Base-by-base conservation (phyloP, 2,888 invertebrate species). In the Spatulosminthurus flaviceps region DNA sequence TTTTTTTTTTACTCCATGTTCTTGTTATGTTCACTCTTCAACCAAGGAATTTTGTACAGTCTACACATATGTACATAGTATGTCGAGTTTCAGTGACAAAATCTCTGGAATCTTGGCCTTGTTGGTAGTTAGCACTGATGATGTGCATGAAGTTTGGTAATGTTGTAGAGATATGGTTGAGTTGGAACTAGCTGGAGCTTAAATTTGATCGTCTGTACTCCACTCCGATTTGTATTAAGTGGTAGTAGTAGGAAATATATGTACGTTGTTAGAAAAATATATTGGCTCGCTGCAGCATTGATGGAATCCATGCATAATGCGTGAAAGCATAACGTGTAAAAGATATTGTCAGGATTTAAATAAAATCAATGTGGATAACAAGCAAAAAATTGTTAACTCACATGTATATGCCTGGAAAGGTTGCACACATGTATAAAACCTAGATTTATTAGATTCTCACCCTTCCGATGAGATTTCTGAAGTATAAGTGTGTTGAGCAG, bases 261-360 rank as follows among this genome's bases (percentile, higher is more conserved):
- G 19, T 11, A 16, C 51, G n/a, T 51, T 51, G 51, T n/a, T n/a
- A n/a, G n/a, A n/a, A n/a, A n/a, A n/a, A n/a, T n/a, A n/a, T n/a
- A n/a, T n/a, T n/a, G n/a, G n/a, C n/a, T n/a, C n/a, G n/a, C n/a
- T n/a, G n/a, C n/a, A n/a, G n/a, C 51, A 51, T n/a, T 11, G 16
- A 51, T 51, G 51, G 19, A 51, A 51, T 51, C 51, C 51, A 51
- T 51, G 51, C 51, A 51, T 51, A 51, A 51, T 51, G 51, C 51
- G 51, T 51, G 51, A 51, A 51, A n/a, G 51, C 51, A 51, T 51
- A 51, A 51, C n/a, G 51, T n/a, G 51, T n/a, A n/a, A 19, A 51
- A 13, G n/a, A 19, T 51, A 51, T 11, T 51, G 51, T 51, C 51
- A 51, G 51, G 51, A 51, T 51, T 51, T 51, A 51, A 51, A 51